Base-by-base conservation (phyloP, 2,888 invertebrate genomes). In the Aquatica leii region DNA sequence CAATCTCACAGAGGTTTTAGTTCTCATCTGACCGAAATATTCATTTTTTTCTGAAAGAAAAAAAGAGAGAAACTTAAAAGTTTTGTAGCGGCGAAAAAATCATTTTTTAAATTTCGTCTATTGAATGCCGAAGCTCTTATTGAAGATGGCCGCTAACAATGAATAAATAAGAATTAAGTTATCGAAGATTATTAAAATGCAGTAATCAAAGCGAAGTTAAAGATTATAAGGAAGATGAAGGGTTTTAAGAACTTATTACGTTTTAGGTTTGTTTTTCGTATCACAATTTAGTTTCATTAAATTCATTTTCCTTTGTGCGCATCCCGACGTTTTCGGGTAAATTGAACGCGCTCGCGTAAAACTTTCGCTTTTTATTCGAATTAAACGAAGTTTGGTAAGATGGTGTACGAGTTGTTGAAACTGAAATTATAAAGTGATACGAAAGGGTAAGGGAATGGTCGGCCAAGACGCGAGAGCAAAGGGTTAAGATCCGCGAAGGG, bases 401-500 rank as follows among this genome's bases (percentile, higher is more conserved):
- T 1, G 48, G 3, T 12, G 35, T 40, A n/a, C 31, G 18, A 31
- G 15, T 59, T 48, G 31, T 50, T 15, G 41, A 34, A 50, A 64
- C 48, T 53, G 64, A 64, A 60, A 64, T 60, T 48, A 52, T 31
- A 64, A 37, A 64, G 56, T 57, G 64, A 56, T 48, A 60, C 40
- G 58, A 41, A 43, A 51, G 15, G 52, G 54, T 49, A 31, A 49
- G 53, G 61, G 61, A 57, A 57, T 51, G 61, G 61, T 46, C 52
- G 62, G 63, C 63, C 58, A 66, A 66, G 62, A 66, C 62, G 64
- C 58, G 60, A 60, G 64, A 72, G 73, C 73, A 76, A 46, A 77
- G 80, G 80, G 78, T 78, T 78, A 80, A 80, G 77, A 78, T 78
- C 77, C 78, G 77, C 65, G 69, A 73, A 78, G 78, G 79, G 78